Base-by-base conservation (phyloP, 2,113 vertebrate species). In the Petroica traversi region DNA sequence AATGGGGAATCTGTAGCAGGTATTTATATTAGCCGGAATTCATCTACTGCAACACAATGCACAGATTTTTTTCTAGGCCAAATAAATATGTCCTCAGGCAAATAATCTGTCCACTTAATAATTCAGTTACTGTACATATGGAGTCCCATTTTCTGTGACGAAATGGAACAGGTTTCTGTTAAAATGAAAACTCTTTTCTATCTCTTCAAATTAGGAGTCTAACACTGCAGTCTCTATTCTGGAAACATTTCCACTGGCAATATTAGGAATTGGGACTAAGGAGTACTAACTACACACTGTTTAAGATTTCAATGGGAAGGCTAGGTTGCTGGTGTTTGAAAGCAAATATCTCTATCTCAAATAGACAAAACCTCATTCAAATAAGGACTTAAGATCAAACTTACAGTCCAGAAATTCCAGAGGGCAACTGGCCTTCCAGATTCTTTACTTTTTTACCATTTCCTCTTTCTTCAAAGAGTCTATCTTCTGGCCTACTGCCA, bases 61-160 rank as follows among this genome's bases (percentile, higher is more conserved):
- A 88, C 94, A 92, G 75, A 69, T 64, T 95, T 94, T 96, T 97
- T 96, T 92, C 92, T 96, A 90, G 90, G 92, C 88, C 92, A 94
- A 94, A 97, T 95, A 95, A 95, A 88, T 94, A 90, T 43, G 59
- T 88, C 95, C 91, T 94, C 71, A 77, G 83, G 96, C 96, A 95
- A 74, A 96, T 96, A 96, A 97, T 97, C 96, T 97, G 96, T 85
- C 82, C 24, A 73, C 67, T 96, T 96, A 97, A 97, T 96, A 96
- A 97, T 97, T 97, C 82, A 97, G 94, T 95, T 96, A 95, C 94
- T 95, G 94, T 97, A 97, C 96, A 97, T 97, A 97, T 95, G 96
- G 96, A 97, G 95, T 83, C 88, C 88, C 85, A 90, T 92, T 94
- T 97, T 93, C 82, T 74, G 63, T 66, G 55, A 95, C 1, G 49